Percentiles rank a stretch among this genome's conserved stretches.
Evolutionary conservation across 35 echinoderm and acorn worm species (phyloP).

Genomic region (Lytechinus pictus): DNA sequence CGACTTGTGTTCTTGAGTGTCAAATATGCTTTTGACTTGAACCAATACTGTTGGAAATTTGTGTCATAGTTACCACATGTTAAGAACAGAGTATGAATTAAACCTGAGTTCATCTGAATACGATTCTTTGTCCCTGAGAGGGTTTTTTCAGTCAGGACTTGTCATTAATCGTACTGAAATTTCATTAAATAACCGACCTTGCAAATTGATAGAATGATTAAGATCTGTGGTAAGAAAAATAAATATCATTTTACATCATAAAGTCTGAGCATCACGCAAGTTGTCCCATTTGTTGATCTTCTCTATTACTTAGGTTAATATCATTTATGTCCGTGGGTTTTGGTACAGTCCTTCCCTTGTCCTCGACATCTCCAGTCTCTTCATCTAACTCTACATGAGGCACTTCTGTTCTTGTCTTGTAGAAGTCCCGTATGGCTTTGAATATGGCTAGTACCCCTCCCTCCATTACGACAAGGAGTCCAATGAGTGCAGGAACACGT

Average conservation of each 20-base stretch:
- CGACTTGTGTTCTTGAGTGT: too few relatives aligned
- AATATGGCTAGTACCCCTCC: conserved; percentile 20
- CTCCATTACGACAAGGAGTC: conserved; percentile 56
- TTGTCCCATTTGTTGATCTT: neutral
- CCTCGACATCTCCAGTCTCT: neutral
- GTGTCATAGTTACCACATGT: too few relatives aligned
- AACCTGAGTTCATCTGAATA: too few relatives aligned
- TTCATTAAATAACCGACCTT: too few relatives aligned
- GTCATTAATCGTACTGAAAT: too few relatives aligned
- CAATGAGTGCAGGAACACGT: conserved; percentile 51
- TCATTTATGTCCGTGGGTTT: neutral
- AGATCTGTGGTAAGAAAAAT: too few relatives aligned
- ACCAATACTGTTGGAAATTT: too few relatives aligned
- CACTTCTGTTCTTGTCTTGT: conserved; percentile 34
- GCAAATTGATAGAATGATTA: too few relatives aligned
- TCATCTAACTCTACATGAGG: conserved; percentile 37
- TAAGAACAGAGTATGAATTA: too few relatives aligned
- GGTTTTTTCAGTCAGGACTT: too few relatives aligned
- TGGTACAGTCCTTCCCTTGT: neutral
- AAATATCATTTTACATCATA: neutral
- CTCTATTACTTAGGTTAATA: neutral
- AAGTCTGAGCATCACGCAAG: neutral
- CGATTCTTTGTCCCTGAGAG: too few relatives aligned
- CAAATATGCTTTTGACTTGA: too few relatives aligned
- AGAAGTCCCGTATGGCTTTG: neutral